Evolutionary conservation across 2,888 invertebrate species (phyloP).

Genomic region (Apodemia duryi): DNA sequence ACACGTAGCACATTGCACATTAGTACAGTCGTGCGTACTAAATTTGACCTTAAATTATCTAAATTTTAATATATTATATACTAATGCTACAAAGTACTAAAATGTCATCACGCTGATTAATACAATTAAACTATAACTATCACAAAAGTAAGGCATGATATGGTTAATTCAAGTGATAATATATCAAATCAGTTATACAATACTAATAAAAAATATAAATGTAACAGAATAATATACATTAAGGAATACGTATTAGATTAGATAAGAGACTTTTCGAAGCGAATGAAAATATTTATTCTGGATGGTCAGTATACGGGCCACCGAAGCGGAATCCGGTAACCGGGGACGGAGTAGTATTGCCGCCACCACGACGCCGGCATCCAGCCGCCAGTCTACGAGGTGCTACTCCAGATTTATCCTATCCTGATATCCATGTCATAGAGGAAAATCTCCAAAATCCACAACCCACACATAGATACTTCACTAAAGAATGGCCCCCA

Average conservation of each 20-base stretch:
- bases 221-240: neutral
- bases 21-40: neutral
- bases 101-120: neutral
- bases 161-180: neutral
- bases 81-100: neutral
- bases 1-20: constrained; percentile 5
- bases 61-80: neutral
- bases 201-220: neutral
- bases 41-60: constrained; percentile 11
- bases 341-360: constrained; percentile 79
- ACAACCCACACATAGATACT: constrained; percentile 64
- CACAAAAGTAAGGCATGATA: neutral
- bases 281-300: constrained; percentile 67
- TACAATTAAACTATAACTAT: neutral
- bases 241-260: neutral
- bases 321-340: constrained; percentile 83
- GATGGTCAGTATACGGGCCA: constrained; percentile 72
- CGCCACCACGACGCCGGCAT: constrained; percentile 71
- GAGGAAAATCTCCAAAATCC: constrained; percentile 43
- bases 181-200: neutral
- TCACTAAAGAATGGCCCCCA: constrained; percentile 63
- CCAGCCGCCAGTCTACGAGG: constrained; percentile 72
- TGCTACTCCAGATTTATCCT: constrained; percentile 47
- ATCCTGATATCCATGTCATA: constrained; percentile 30
- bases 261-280: constrained; percentile 43